Base-by-base conservation (phyloP, 2,888 invertebrate genomes). In the Oligia strigilis region DNA sequence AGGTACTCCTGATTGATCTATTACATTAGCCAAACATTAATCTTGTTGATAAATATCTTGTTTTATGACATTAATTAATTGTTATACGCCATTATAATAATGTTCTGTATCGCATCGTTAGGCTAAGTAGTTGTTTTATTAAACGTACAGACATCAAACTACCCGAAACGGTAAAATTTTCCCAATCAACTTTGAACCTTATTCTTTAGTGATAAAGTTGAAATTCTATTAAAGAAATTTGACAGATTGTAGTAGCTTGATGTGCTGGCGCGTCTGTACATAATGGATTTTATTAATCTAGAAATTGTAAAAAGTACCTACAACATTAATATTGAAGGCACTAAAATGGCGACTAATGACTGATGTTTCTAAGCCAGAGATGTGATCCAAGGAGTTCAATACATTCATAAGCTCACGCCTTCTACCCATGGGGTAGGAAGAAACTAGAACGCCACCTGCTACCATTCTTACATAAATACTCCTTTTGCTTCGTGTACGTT, bases 31-130 rank as follows among this genome's bases (percentile, higher is more conserved):
- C 36, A 23, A 78, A 84, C 85, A 88, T 88, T 88, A 84, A 81
- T 89, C 79, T 79, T 64, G 23, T 17, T 72, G 87, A 88, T 88
- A 80, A 58, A 58, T 72, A 89, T 88, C 87, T 83, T 40, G 72
- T 84, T 78, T 55, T 69, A 58, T 52, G 77, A 81, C 81, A 74
- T 65, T 88, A 62, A 84, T 90, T 79, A 75, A 89, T 86, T 81
- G 75, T 76, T 60, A 40, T 72, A 60, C 17, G 52, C 23, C 36
- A 69, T n/a, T 81, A 69, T 29, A 65, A 60, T 84, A 80, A 55
- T 58, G 60, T 60, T 71, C 23, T 36, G 2, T 55, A 58, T 78
- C n/a, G 4, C 58, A 40, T 78, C 60, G 43, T 78, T 78, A 55
- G n/a, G 5, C 36, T 46, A 46, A 52, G 72, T 64, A 19, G 36